These are phyloP conservation scores for Drosophila barbarae DNA, from an alignment of 2,888 invertebrate genomes.

Conservation along the genomic window DNA sequence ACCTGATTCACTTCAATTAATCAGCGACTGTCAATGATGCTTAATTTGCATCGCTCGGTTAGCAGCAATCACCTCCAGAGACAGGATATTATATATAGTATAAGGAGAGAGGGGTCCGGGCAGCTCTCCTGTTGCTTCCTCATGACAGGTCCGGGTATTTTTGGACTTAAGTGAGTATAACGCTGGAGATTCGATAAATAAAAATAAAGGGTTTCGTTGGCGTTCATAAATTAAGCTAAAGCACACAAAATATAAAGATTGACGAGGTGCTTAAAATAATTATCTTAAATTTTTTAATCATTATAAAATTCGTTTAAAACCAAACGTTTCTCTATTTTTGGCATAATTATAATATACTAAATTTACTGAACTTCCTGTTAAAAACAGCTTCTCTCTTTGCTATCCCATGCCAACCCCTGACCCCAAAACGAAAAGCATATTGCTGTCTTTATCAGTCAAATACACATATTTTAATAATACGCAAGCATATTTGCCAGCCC, in stretches of 20 bases:
- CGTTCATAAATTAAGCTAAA: neutral
- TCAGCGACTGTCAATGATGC: constrained; percentile 67
- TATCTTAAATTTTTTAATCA: too few species aligned
- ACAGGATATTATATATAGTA: constrained; percentile 19
- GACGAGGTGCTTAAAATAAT: too few species aligned
- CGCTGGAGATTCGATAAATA: neutral
- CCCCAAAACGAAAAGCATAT: constrained; percentile 53
- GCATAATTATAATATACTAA: neutral
- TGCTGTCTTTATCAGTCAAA: constrained; percentile 41
- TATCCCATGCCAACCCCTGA: neutral
- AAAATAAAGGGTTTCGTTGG: neutral
- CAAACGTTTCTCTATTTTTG: neutral
- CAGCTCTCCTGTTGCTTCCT: constrained; percentile 43
- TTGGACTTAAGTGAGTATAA: neutral
- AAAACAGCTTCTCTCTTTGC: neutral
- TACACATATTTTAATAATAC: constrained; percentile 18
- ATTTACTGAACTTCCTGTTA: neutral
- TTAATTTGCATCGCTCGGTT: constrained; percentile 54
- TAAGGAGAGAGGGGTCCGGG: neutral
- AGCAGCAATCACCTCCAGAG: constrained; percentile 33
- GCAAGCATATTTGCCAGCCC: constrained; percentile 14
- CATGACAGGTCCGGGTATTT: constrained; percentile 27
- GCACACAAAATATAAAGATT: neutral
- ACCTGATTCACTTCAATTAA: constrained; percentile 68
- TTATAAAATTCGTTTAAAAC: neutral